Base-by-base conservation (phyloP, 1,140 invertebrate genomes). In the Drosophila sp. region DNA sequence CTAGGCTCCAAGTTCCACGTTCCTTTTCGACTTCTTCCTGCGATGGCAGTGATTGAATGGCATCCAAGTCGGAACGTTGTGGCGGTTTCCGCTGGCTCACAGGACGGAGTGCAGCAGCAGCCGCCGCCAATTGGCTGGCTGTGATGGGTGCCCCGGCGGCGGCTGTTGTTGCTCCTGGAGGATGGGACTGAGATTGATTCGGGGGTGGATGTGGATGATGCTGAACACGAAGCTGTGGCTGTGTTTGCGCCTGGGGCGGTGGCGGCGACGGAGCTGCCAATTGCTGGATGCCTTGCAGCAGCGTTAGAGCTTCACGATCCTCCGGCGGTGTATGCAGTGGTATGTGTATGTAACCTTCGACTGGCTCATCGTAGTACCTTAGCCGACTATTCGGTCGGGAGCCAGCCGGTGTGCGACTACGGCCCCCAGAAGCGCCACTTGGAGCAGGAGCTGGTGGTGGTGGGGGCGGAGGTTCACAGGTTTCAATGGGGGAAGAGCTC, bases 241-340 rank as follows among this genome's bases (percentile, higher is more conserved):
- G 60, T 69, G 1, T 40, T 33, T 4, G 60, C 66, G 69, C 63
- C 32, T 70, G 68, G 38, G 66, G 29, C 35, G 81, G 80, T 25
- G 76, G 70, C 23, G 90, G 81, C 5, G 85, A 78, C 1, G 78
- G 82, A 8, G 82, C 86, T 54, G 75, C 75, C 40, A 91, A 54
- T 32, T 90, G 81, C 27, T 90, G 82, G 47, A 91, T 90, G 35
- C 79, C 80, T 30, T 84, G 86, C 4, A 91, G 73, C 54, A 92
- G 65, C 10, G 84, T 80, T 5, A 79, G 70, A 0, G 85, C 89
- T 64, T 93, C 91, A 54, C 93, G 92, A 70, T 95, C 94, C 70
- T 95, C 94, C 0, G 94, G 94, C n/a, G 95, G 95, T 6, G 95
- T 95, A 60, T 94, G 94, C 44, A 95, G 80, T 2, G 95, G 95